These are phyloP conservation scores for Caerostris extrusa DNA, from an alignment of 1,140 invertebrate genomes.

Conservation along the genomic window DNA sequence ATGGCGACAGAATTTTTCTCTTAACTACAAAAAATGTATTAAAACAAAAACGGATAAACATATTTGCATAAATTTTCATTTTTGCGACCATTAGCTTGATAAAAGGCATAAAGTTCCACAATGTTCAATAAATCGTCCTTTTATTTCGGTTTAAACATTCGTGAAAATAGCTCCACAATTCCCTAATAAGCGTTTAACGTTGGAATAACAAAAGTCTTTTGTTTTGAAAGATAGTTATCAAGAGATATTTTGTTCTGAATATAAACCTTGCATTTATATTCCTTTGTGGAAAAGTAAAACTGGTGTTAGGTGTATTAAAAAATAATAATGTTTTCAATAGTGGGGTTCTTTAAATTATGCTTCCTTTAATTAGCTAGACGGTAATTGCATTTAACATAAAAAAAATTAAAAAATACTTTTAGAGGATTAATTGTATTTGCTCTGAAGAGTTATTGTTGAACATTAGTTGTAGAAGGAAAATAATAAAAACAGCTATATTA, in stretches of 20 bases:
- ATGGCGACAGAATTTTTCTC: not conserved
- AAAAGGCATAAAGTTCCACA: conserved; percentile 18
- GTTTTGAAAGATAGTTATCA: not conserved
- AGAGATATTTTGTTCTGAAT: not conserved
- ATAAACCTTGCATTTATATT: not conserved
- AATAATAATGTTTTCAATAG: not conserved
- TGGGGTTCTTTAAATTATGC: too few relatives aligned
- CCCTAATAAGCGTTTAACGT: not conserved
- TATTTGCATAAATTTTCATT: conserved; percentile 71
- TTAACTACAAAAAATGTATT: conserved; percentile 15
- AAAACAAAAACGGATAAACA: conserved; percentile 36
- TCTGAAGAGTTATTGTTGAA: too few relatives aligned
- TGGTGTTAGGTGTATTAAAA: not conserved
- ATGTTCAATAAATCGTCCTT: conserved; percentile 41
- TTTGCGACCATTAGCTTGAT: conserved; percentile 36
- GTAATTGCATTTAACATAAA: too few relatives aligned
- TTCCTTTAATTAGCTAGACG: too few relatives aligned
- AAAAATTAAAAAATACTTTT: too few relatives aligned
- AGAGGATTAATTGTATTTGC: too few relatives aligned
- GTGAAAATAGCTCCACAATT: not conserved
- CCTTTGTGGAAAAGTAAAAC: not conserved
- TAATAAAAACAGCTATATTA: too few relatives aligned
- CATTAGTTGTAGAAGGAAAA: too few relatives aligned
- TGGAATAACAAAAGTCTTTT: not conserved
- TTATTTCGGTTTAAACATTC: not conserved